These are phyloP conservation scores for Nomada hirtipes DNA, from an alignment of 2,888 invertebrate genomes.

Conservation along the genomic window DNA sequence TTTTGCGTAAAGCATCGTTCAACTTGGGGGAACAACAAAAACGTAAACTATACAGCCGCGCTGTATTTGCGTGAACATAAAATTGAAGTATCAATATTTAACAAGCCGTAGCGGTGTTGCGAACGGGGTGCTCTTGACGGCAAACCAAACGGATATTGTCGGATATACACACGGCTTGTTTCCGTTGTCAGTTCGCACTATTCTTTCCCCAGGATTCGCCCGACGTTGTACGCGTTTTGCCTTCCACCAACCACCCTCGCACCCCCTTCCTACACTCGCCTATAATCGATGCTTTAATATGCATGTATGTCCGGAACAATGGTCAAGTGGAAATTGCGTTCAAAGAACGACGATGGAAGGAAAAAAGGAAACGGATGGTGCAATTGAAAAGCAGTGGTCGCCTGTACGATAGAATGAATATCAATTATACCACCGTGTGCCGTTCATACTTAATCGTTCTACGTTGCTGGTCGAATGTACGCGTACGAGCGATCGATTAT, in stretches of 20 bases:
- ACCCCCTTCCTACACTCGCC: not conserved
- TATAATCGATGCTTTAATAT: slow-evolving; percentile 36
- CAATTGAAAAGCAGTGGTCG: slow-evolving; percentile 17
- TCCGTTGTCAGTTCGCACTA: slow-evolving; percentile 36
- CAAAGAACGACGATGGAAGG: not conserved
- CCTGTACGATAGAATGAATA: slow-evolving; percentile 1
- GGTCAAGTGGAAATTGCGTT: slow-evolving; percentile 26
- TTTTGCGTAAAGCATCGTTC: not conserved
- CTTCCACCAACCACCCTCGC: not conserved
- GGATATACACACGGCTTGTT: slow-evolving; percentile 53
- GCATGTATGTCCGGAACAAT: slow-evolving; percentile 18
- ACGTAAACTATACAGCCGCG: not conserved
- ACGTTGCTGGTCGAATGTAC: not conserved
- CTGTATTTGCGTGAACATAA: slow-evolving; percentile 34
- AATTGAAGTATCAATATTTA: slow-evolving; percentile 63
- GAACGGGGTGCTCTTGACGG: slow-evolving; percentile 44
- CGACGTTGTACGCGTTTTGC: not conserved
- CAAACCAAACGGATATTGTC: slow-evolving; percentile 42
- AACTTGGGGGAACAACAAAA: not conserved
- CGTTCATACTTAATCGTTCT: slow-evolving; percentile 7
- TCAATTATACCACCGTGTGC: slow-evolving; percentile 11
- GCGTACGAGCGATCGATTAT: slow-evolving; percentile 1
- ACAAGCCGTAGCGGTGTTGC: slow-evolving; percentile 34
- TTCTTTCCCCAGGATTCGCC: slow-evolving; percentile 22
- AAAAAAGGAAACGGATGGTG: not conserved